Evolutionary conservation across 1,140 invertebrate species (phyloP).

Genomic region (Dryas iulia): DNA sequence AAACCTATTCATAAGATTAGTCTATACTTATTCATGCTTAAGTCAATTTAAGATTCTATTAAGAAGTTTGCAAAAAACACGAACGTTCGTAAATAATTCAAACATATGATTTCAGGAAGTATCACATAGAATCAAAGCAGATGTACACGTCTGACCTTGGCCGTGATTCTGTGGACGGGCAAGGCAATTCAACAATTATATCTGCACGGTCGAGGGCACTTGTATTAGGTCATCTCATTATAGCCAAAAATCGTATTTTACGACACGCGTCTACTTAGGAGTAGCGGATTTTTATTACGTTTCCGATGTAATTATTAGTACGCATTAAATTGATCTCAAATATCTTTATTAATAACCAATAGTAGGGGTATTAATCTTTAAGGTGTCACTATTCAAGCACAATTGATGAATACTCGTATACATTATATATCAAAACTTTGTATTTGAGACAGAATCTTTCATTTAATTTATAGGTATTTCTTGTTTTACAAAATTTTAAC

Average conservation of each 20-base stretch:
- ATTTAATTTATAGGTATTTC: too few species aligned
- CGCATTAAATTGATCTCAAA: too few species aligned
- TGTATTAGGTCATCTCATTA: constrained; percentile 17
- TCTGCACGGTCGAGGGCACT: constrained; percentile 52
- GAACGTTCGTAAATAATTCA: constrained; percentile 6
- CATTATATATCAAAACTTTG: too few species aligned
- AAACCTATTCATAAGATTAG: not conserved
- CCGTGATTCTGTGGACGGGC: constrained; percentile 62
- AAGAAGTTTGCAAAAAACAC: not conserved
- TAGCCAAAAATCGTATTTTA: not conserved
- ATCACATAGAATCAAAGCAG: constrained; percentile 36
- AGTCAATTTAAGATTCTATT: not conserved
- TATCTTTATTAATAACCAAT: not conserved
- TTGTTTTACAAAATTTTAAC: too few species aligned
- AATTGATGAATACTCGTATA: too few species aligned
- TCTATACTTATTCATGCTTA: too few species aligned
- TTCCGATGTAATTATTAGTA: too few species aligned
- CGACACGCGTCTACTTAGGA: not conserved
- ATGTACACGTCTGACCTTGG: constrained; percentile 61
- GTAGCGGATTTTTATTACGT: not conserved
- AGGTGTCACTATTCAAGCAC: not conserved
- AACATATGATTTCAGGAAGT: not conserved
- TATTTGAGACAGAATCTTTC: too few species aligned
- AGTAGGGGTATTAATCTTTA: not conserved
- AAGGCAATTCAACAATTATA: constrained; percentile 68